phyloP scores from a whole-genome alignment of 2,888 invertebrate species.

The Panzeria rudis region DNA sequence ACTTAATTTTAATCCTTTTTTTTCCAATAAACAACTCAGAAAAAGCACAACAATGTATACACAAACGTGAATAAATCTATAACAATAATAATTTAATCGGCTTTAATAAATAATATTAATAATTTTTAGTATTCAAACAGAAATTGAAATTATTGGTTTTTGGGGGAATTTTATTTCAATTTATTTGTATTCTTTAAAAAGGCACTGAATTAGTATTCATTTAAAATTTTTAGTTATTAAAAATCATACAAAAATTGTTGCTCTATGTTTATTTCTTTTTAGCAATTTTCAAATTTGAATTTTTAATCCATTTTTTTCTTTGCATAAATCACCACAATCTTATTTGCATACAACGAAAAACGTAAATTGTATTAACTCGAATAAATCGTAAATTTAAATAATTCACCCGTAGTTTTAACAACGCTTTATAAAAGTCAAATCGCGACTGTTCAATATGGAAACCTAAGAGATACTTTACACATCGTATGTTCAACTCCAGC shows the following conservation, averaged over 20 bases:
- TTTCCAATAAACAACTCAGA: slow-evolving; percentile 21
- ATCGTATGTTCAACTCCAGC: slow-evolving; percentile 21
- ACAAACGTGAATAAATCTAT: background rate
- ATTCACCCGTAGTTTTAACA: slow-evolving; percentile 37
- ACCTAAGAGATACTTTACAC: slow-evolving; percentile 65
- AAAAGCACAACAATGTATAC: background rate
- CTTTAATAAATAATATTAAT: slow-evolving; percentile 22
- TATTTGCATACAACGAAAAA: slow-evolving; percentile 27
- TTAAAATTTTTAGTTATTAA: background rate
- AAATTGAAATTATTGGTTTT: slow-evolving; percentile 20
- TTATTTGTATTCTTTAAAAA: background rate
- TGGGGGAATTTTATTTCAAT: background rate
- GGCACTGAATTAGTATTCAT: background rate
- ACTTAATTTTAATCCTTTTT: slow-evolving; percentile 36
- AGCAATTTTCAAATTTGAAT: background rate
- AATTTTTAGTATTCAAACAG: slow-evolving; percentile 11
- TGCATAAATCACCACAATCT: background rate
- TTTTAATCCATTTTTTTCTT: slow-evolving; percentile 1
- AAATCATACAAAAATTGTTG: slow-evolving; percentile 4
- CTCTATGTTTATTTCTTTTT: background rate
- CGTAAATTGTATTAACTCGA: slow-evolving; percentile 19
- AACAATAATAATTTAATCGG: slow-evolving; percentile 35
- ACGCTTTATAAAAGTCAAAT: slow-evolving; percentile 64
- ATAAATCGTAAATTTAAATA: slow-evolving; percentile 46
- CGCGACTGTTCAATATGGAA: slow-evolving; percentile 71